Evolutionary conservation across 2,797 vertebrate genomes (phyloP), one percentile per base, ranked within the genome.

Genomic region (Tinamus major): DNA sequence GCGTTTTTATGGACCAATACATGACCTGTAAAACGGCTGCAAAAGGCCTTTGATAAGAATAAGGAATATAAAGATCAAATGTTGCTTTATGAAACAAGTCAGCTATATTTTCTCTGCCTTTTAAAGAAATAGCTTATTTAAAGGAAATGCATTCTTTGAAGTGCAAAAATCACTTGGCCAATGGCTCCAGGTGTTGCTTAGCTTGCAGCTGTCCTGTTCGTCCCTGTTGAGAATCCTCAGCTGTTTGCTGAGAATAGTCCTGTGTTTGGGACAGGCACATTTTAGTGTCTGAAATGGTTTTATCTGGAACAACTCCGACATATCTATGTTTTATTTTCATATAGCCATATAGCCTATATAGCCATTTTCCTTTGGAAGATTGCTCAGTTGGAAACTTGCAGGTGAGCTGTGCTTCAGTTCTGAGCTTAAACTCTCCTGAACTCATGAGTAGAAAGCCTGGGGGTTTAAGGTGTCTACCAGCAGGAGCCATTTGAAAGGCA

Each of bases 121-220:
- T 64, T 42, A 62, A 79, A 12, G 31, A 7, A 4, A 44, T 1
- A 46, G 29, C 5, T 39, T 68, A 26, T 88, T 79, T 74, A 46
- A 87, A 92, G 68, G 42, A 90, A 83, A 71, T 58, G 7, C 0
- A 3, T 67, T 93, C 58, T 94, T 90, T 75, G 74, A 82, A 92
- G 56, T 27, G 33, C 26, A 39, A 53, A 88, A 74, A 74, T 62
- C 29, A 16, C 10, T 6, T 70, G 61, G n/a, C 67, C 70, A 46
- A 2, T 58, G 41, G 69, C 37, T 37, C 21, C 64, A 16, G 31
- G 35, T 82, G 75, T 58, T 90, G 69, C 79, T 89, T 26, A 71
- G 31, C 58, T 62, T 17, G 35, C 49, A 85, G 61, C 71, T 89
- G 79, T 68, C 91, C 62, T 92, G 56, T 89, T 82, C 89, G 78